phyloP scores from a whole-genome alignment of 2,797 vertebrate species.

The Acanthornis magna region DNA sequence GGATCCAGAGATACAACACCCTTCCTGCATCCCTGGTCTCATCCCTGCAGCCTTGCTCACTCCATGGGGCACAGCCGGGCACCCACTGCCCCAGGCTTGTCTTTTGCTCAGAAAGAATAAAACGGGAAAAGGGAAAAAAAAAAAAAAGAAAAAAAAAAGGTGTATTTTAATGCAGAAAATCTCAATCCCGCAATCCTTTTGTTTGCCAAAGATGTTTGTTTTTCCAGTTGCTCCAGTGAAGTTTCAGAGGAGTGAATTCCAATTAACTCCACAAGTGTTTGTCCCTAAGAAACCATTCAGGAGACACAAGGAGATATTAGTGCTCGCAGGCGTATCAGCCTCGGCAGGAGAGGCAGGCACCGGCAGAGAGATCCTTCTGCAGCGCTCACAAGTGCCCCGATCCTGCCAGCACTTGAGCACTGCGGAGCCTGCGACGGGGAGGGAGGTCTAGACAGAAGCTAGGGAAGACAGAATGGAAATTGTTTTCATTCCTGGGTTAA shows the following conservation, averaged over 20 bases:
- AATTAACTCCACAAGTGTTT: slow-evolving; percentile 55
- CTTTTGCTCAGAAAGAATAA: neutral
- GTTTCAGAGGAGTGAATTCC: slow-evolving; percentile 40
- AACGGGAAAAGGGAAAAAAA: neutral
- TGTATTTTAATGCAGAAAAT: neutral
- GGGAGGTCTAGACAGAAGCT: slow-evolving; percentile 30
- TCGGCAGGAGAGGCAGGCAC: neutral
- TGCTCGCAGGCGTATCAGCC: neutral
- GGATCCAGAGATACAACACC: neutral
- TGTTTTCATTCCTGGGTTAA: slow-evolving; percentile 31
- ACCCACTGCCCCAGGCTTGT: neutral
- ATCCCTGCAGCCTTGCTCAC: accelerated
- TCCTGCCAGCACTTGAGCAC: slow-evolving; percentile 28
- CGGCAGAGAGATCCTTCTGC: slow-evolving; percentile 34
- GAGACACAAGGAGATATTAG: slow-evolving; percentile 1
- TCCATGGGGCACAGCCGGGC: neutral
- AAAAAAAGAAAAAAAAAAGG: neutral
- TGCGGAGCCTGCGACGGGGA: neutral
- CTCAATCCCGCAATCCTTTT: neutral
- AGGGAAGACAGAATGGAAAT: slow-evolving; percentile 26
- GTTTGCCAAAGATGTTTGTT: slow-evolving; percentile 40
- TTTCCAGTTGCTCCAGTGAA: slow-evolving; percentile 36
- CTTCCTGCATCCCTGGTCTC: neutral
- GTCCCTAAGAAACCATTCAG: slow-evolving; percentile 47
- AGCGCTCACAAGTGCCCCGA: slow-evolving; percentile 19